phyloP scores from a whole-genome alignment of 2,113 vertebrate species.

The Ovis canadensis region DNA sequence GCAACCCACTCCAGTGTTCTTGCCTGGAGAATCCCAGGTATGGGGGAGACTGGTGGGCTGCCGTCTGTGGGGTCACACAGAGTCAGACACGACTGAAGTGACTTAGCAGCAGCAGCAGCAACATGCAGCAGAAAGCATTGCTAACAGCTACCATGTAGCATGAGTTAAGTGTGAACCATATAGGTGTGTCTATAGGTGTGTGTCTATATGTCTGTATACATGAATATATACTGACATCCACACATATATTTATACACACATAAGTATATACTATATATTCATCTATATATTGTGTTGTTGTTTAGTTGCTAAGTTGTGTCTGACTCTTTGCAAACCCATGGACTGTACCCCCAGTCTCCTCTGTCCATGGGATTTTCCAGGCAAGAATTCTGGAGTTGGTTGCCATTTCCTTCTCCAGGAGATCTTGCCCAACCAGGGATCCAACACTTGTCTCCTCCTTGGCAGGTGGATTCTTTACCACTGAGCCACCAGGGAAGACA shows the following conservation, averaged over 20 bases:
- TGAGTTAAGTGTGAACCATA: not conserved
- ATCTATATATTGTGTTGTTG: not conserved
- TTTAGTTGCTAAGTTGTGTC: not conserved
- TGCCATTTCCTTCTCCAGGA: not conserved
- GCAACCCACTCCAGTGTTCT: too few relatives aligned
- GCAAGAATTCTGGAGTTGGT: not conserved
- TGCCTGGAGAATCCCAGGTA: too few relatives aligned
- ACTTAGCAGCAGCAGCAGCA: too few relatives aligned
- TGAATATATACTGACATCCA: not conserved
- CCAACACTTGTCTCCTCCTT: not conserved
- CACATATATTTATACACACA: not conserved
- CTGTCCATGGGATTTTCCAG: not conserved
- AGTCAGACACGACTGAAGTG: too few relatives aligned
- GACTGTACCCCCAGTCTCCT: not conserved
- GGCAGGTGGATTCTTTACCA: not conserved
- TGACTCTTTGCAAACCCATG: not conserved
- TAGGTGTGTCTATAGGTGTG: not conserved
- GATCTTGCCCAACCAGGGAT: not conserved
- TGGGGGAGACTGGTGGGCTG: too few relatives aligned
- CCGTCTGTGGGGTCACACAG: too few relatives aligned
- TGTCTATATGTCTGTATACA: not conserved
- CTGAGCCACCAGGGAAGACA: not conserved
- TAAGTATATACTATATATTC: not conserved
- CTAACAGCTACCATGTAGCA: not conserved
- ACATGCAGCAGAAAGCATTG: not conserved